These are phyloP conservation scores for Kryptolebias ocellatus DNA, from an alignment of 2,797 vertebrate genomes.

Conservation along the genomic window DNA sequence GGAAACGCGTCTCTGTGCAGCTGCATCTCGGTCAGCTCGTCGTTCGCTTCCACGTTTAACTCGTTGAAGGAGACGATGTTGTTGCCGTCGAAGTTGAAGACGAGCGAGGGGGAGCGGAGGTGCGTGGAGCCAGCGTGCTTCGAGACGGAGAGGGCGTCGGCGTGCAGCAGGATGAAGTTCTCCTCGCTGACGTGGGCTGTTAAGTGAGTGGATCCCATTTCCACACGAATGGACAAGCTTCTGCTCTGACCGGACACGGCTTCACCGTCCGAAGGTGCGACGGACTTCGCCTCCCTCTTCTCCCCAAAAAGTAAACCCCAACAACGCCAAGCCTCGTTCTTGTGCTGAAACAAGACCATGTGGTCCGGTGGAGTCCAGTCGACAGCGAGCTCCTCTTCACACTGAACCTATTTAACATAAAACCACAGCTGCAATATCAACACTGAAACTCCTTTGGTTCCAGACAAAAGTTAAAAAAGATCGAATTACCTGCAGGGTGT, in stretches of 20 bases:
- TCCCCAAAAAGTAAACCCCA: slow-evolving; percentile 74
- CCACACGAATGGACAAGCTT: slow-evolving; percentile 80
- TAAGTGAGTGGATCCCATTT: slow-evolving; percentile 83
- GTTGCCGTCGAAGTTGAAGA: slow-evolving; percentile 92
- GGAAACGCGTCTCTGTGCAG: slow-evolving; percentile 87
- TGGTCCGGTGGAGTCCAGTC: slow-evolving; percentile 93
- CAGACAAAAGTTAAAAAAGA: not conserved
- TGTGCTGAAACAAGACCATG: slow-evolving; percentile 95
- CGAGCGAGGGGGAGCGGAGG: slow-evolving; percentile 83
- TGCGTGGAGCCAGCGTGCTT: slow-evolving; percentile 80
- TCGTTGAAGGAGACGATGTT: slow-evolving; percentile 89
- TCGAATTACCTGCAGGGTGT: slow-evolving; percentile 87
- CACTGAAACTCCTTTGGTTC: not conserved
- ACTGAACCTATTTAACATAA: slow-evolving; percentile 71
- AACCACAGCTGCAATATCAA: not conserved
- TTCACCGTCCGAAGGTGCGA: slow-evolving; percentile 13
- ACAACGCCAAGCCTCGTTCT: slow-evolving; percentile 84
- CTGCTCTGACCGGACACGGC: slow-evolving; percentile 45
- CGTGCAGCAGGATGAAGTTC: slow-evolving; percentile 87
- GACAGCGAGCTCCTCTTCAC: slow-evolving; percentile 82
- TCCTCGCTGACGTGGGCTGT: slow-evolving; percentile 87
- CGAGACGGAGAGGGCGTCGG: slow-evolving; percentile 82
- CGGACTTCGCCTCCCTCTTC: slow-evolving; percentile 4
- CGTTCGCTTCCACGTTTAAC: slow-evolving; percentile 84
- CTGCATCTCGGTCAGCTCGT: slow-evolving; percentile 87